Evolutionary conservation across 35 echinoderm and acorn worm species (phyloP).

Genomic region (Hemicentrotus pulcherrimus): DNA sequence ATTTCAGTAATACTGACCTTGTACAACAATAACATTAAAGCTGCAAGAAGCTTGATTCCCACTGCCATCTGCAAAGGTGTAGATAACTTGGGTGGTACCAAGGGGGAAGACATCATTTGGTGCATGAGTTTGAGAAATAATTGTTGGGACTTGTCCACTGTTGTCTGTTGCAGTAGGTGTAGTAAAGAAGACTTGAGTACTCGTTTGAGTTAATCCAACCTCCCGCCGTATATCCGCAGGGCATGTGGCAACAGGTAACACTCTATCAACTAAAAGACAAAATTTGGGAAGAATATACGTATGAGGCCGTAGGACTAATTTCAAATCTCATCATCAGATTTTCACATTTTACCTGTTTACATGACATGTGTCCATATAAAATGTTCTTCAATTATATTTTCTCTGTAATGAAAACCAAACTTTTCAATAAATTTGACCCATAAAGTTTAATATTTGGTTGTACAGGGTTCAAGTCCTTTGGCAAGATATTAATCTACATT

Average conservation of each 20-base stretch:
- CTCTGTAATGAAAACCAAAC: too few species aligned
- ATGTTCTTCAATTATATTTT: too few species aligned
- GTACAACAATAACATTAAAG: not conserved
- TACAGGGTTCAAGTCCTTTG: too few species aligned
- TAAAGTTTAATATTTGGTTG: too few species aligned
- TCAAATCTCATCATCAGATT: too few species aligned
- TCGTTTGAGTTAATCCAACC: not conserved
- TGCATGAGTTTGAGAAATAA: not conserved
- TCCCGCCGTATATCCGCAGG: not conserved
- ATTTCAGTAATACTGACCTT: too few species aligned
- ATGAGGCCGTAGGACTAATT: too few species aligned
- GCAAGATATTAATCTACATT: too few species aligned
- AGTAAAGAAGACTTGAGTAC: conserved; percentile 52
- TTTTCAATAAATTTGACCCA: too few species aligned
- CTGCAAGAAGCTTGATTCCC: conserved; percentile 52
- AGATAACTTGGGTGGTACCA: conserved; percentile 57
- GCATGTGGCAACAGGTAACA: conserved; percentile 54
- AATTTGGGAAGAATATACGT: not conserved
- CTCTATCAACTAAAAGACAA: conserved; percentile 60
- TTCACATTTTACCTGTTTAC: too few species aligned
- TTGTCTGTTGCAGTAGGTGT: conserved; percentile 70
- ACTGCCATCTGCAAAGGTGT: conserved; percentile 65
- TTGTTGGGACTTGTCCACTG: not conserved
- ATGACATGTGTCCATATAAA: too few species aligned
- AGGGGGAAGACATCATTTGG: conserved; percentile 50